These are phyloP conservation scores for Nettapus auritus DNA, from an alignment of 2,113 vertebrate genomes.

Conservation along the genomic window DNA sequence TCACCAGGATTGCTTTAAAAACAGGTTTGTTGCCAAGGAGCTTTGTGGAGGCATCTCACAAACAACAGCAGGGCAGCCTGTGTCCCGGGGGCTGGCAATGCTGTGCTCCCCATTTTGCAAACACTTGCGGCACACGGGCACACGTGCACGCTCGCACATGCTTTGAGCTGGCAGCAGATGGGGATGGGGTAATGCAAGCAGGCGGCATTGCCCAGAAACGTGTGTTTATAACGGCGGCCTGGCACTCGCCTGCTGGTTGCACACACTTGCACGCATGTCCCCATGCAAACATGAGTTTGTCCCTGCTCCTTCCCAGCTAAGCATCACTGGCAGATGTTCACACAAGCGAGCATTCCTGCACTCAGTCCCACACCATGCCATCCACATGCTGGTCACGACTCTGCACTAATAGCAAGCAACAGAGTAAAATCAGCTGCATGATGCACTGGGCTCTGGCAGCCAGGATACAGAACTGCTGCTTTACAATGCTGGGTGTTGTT, in stretches of 20 bases:
- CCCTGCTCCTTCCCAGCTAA: not conserved
- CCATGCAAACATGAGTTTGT: not conserved
- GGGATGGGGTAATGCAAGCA: not conserved
- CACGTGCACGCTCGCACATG: fast-evolving
- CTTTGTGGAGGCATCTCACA: constrained; percentile 50
- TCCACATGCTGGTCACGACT: fast-evolving
- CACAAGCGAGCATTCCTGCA: fast-evolving
- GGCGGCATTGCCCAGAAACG: not conserved
- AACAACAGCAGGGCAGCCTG: not conserved
- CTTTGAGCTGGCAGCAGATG: not conserved
- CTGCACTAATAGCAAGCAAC: not conserved
- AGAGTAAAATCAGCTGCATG: fast-evolving
- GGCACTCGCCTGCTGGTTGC: fast-evolving
- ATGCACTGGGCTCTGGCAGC: fast-evolving
- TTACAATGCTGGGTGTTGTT: fast-evolving
- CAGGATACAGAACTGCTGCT: not conserved
- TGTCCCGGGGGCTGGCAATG: not conserved
- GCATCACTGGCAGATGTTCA: fast-evolving
- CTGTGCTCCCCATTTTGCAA: not conserved
- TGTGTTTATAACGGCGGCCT: not conserved
- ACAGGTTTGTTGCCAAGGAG: constrained; percentile 59
- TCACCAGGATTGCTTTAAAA: constrained; percentile 35
- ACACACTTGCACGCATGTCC: not conserved
- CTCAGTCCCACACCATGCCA: fast-evolving
- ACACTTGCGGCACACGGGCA: fast-evolving